Evolutionary conservation across 2,797 vertebrate genomes (phyloP), one percentile per base, ranked within the genome.

Genomic region (Eremophila alpestris): DNA sequence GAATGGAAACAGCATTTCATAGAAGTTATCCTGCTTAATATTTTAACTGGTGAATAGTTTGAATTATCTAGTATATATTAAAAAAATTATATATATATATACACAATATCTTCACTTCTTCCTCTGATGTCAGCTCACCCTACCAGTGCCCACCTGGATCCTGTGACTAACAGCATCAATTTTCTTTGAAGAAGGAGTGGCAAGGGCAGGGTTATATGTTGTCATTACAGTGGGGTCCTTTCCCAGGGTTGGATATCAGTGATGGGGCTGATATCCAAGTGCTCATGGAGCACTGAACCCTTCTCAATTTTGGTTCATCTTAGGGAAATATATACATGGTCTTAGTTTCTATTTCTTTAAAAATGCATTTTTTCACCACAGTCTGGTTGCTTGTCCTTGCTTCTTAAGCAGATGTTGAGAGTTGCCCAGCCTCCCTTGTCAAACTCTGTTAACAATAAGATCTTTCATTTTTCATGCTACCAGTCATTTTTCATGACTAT

Each of bases 341-440:
- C 27, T 16, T 43, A 52, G 24, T 32, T 34, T 51, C 21, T 14
- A 3, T 40, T 16, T 59, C 14, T 68, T 43, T 43, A 58, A 45
- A 75, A 48, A 32, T n/a, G 38, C 1, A 3, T 52, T 82, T 60
- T 79, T 41, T 32, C 16, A 34, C 4, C 36, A 51, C 8, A 54
- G 13, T 16, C 26, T 45, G 3, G 6, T 80, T 65, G 18, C 34
- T 69, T 62, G 10, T 67, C 27, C 32, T 76, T 5, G 5, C 8
- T 64, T 60, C 4, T 16, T 15, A 52, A 13, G 38, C 30, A 36
- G 52, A 56, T 7, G 4, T 4, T 36, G 26, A 26, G 17, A 79
- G 55, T 1, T 58, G 0, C 14, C 13, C 29, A 49, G 27, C 23
- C 41, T 38, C 6, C 43, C 13, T 3, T 7, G 0, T 11, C 7